Conservation (phyloP, 2,888 invertebrate genomes). For the Uloborus plumipes region DNA sequence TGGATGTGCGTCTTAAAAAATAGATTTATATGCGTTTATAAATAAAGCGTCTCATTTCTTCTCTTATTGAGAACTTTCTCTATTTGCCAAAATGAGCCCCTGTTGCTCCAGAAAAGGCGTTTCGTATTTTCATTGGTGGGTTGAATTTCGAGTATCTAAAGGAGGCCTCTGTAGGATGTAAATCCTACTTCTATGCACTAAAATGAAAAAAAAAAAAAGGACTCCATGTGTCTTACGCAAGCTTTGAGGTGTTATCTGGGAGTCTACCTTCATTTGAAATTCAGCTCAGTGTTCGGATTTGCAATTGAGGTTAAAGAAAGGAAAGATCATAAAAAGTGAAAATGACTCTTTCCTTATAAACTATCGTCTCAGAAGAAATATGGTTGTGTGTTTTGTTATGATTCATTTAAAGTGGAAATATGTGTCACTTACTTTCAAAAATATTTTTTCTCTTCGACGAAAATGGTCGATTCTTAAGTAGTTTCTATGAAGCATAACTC, state of each 20-base stretch:
- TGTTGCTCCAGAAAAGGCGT: conserved; percentile 26
- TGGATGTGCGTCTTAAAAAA: too few relatives aligned
- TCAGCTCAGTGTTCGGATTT: conserved; percentile 1
- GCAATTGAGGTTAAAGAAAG: conserved; percentile 2
- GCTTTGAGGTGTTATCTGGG: neutral
- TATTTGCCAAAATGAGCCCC: neutral
- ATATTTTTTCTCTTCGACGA: too few relatives aligned
- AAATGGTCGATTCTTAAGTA: too few relatives aligned
- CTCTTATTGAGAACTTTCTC: too few relatives aligned
- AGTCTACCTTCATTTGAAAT: conserved; percentile 4
- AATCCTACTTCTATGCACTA: conserved; percentile 46
- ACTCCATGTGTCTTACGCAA: conserved; percentile 5
- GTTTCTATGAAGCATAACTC: too few relatives aligned
- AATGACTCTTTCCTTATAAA: neutral
- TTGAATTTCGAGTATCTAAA: conserved; percentile 1
- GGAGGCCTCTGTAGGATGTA: conserved; percentile 38
- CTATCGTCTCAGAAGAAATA: neutral
- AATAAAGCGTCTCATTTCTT: too few relatives aligned
- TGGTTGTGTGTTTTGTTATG: neutral
- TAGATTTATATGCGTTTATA: too few relatives aligned
- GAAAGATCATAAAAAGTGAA: neutral
- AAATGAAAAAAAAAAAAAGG: neutral
- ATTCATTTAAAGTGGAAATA: too few relatives aligned
- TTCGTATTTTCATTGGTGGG: neutral
- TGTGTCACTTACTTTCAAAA: too few relatives aligned